These are phyloP conservation scores for Pseudopodoces humilis DNA, from an alignment of 2,113 vertebrate genomes.

Conservation along the genomic window DNA sequence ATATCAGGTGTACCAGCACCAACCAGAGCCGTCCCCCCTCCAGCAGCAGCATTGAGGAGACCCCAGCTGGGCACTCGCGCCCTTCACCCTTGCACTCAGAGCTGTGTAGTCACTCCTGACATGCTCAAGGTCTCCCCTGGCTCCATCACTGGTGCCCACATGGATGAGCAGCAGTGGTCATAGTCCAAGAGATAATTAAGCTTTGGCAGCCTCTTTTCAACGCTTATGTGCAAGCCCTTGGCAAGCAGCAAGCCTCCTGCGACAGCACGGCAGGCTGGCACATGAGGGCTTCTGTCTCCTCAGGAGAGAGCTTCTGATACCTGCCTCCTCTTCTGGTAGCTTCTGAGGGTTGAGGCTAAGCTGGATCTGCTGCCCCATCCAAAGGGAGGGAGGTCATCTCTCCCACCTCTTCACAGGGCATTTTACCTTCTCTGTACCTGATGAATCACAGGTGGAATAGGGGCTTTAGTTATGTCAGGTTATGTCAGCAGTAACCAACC, in stretches of 20 bases:
- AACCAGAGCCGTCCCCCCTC: neutral
- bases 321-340: neutral
- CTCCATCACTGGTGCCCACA: neutral
- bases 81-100: neutral
- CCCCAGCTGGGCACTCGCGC: neutral
- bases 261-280: neutral
- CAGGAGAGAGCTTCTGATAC: neutral
- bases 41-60: neutral
- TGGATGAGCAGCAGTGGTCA: neutral
- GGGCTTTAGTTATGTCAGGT: neutral
- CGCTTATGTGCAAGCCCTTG: fast-evolving
- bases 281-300: neutral
- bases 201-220: neutral
- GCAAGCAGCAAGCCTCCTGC: neutral
- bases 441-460: neutral
- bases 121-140: neutral
- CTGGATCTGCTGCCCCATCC: neutral
- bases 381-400: neutral
- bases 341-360: neutral
- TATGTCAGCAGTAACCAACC: neutral
- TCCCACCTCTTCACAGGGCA: neutral
- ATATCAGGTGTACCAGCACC: neutral
- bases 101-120: neutral
- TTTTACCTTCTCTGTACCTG: neutral
- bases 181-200: neutral